Base-by-base conservation (phyloP, 2,113 vertebrate genomes). In the Amblyornis subalaris region DNA sequence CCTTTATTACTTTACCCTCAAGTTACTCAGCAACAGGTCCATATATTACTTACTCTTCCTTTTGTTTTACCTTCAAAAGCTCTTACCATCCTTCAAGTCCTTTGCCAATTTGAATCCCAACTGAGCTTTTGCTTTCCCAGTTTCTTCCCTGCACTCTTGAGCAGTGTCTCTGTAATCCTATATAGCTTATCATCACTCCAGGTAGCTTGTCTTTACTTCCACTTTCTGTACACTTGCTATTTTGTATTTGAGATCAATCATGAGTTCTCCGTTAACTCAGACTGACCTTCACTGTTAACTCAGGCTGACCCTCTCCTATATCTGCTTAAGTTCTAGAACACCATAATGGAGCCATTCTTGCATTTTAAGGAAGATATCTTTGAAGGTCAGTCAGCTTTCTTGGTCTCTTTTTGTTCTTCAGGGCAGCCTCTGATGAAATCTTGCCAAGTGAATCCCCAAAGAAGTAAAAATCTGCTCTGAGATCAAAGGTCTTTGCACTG, bases 191-290 rank as follows among this genome's bases (percentile, higher is more conserved):
- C 42, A 14, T 77, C 21, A 24, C 28, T 71, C 38, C 26, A 51
- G 31, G 21, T n/a, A 65, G 10, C 7, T 57, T 50, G 12, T 44
- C 42, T 53, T 45, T 60, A 50, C 3, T 86, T 92, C n/a, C 10
- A 28, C 24, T 11, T 86, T 65, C 51, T 55, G 16, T 55, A 55
- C 10, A 4, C 16, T 70, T 65, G 20, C 10, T 78, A 14, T 57
- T 89, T 61, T 28, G 7, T 21, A 45, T 58, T 83, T 80, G 38
- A 87, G 28, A 79, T 62, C 31, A 66, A 15, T 73, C 35, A 57
- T 31, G 10, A 72, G 22, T 8, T 69, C 23, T 6, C 38, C 0
- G 0, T 73, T 64, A 54, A 48, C 31, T 69, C 44, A 81, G 33
- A 73, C 4, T 81, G 47, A 17, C 55, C 22, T 74, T 74, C 35